phyloP scores from a whole-genome alignment of 2,888 invertebrate genomes.

The Mimas tiliae region DNA sequence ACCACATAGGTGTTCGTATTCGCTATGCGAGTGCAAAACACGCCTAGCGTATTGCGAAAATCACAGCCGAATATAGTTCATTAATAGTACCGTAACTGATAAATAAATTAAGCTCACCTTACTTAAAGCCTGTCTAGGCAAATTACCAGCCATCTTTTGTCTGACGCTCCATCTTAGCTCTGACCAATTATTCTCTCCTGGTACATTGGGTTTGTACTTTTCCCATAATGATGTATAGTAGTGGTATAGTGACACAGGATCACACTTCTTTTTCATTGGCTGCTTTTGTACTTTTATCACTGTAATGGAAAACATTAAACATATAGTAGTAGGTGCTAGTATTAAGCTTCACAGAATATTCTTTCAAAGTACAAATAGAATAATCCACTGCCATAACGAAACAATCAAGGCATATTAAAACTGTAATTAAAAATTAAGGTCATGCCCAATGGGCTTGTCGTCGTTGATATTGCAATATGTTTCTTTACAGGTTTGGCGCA shows the following conservation, averaged over 20 bases:
- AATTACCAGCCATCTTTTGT: constrained; percentile 86
- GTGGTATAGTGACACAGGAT: constrained; percentile 91
- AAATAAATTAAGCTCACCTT: constrained; percentile 48
- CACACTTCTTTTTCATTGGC: constrained; percentile 81
- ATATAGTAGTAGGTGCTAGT: neutral
- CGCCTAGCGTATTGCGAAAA: no score
- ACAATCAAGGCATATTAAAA: no score
- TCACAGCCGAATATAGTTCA: no score
- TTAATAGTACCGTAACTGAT: neutral
- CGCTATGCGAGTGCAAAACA: no score
- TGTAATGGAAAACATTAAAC: constrained; percentile 52
- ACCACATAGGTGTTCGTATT: no score
- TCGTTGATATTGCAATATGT: no score
- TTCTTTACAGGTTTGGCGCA: no score
- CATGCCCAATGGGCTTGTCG: no score
- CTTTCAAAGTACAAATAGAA: no score
- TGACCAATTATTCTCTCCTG: constrained; percentile 88
- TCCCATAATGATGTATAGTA: constrained; percentile 91
- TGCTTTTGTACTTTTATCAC: constrained; percentile 86
- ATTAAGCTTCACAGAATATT: no score
- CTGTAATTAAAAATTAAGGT: no score
- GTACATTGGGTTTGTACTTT: constrained; percentile 87
- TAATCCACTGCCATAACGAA: no score
- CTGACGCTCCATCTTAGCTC: constrained; percentile 89
- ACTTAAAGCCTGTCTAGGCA: constrained; percentile 43